These are phyloP conservation scores for Steinernema scapterisci DNA, from an alignment of 2,888 invertebrate genomes.

Conservation along the genomic window DNA sequence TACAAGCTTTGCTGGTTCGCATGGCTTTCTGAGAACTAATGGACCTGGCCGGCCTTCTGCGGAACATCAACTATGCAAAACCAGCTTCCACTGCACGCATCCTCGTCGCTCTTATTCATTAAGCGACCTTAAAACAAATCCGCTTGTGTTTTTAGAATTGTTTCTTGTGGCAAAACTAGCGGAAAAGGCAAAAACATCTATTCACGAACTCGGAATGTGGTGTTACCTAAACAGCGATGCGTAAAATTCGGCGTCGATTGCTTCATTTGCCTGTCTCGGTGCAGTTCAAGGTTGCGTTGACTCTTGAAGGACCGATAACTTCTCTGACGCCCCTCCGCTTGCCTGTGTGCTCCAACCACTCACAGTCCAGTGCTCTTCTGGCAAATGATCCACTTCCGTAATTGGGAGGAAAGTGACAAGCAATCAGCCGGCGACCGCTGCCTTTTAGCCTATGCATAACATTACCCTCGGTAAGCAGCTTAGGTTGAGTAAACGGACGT, in stretches of 20 bases:
- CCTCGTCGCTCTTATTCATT: background rate
- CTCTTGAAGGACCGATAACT: background rate
- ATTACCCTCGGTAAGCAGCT: background rate
- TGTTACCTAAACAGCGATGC: background rate
- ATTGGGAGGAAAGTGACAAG: background rate
- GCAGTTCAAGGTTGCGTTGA: background rate
- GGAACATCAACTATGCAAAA: background rate
- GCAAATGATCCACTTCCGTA: background rate
- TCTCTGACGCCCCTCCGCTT: background rate
- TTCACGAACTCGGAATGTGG: background rate
- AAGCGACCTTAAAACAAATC: background rate
- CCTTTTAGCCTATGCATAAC: conserved; percentile 19
- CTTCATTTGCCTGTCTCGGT: background rate
- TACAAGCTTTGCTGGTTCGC: too few species aligned
- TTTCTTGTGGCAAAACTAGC: background rate
- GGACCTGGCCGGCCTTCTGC: too few species aligned
- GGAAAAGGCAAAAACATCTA: background rate
- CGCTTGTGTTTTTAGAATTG: background rate
- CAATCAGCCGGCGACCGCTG: background rate
- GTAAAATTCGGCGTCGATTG: background rate
- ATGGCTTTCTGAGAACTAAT: too few species aligned
- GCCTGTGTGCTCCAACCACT: background rate
- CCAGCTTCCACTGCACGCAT: background rate
- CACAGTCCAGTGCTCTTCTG: too few species aligned
- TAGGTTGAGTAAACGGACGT: conserved; percentile 4